Percentiles rank a stretch among this genome's conserved stretches.
These are phyloP conservation scores for Stenurella melanura DNA, from an alignment of 2,888 invertebrate species.

Conservation along the genomic window DNA sequence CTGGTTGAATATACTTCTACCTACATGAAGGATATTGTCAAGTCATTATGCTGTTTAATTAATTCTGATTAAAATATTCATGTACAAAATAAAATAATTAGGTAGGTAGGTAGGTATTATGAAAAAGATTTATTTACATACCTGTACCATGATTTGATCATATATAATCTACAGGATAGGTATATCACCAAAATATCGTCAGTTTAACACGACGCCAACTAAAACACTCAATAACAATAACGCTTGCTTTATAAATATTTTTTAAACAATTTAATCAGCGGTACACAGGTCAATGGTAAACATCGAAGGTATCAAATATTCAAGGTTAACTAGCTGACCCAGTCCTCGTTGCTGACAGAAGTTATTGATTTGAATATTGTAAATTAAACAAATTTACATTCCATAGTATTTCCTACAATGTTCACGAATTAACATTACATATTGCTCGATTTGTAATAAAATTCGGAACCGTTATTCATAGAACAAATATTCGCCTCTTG, in stretches of 20 bases:
- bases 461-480: no score
- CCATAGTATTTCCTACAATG: no score
- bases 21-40: constrained; percentile 48
- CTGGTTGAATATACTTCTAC: constrained; percentile 61
- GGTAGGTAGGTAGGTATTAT: not conserved
- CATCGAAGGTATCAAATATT: constrained; percentile 24
- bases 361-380: no score
- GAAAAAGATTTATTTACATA: not conserved
- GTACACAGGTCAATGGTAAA: constrained; percentile 14
- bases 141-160: constrained; percentile 30
- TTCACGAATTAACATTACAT: no score
- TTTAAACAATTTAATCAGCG: not conserved
- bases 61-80: not conserved
- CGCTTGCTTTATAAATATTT: not conserved
- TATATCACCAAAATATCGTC: not conserved
- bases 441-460: no score
- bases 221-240: not conserved
- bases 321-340: constrained; percentile 25
- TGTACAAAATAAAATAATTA: not conserved
- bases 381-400: no score
- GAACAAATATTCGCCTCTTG: no score
- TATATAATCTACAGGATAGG: constrained; percentile 16
- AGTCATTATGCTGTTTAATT: constrained; percentile 3
- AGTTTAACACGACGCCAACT: not conserved
- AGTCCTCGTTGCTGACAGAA: not conserved